Base-by-base conservation (phyloP, 2,113 vertebrate species). In the Tetrax tetrax region DNA sequence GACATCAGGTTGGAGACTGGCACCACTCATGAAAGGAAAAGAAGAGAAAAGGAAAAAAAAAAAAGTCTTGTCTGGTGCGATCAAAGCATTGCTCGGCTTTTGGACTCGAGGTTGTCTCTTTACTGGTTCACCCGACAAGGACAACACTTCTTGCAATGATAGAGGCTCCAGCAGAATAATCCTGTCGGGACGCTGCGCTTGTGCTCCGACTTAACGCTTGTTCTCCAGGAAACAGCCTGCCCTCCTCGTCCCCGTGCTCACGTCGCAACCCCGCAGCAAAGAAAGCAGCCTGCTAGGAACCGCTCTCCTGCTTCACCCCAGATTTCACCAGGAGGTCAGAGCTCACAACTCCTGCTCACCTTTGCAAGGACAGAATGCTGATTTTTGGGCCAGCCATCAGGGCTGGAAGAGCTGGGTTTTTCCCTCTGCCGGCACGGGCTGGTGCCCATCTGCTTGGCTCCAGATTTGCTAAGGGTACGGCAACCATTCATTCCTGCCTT, bases 391-490 rank as follows among this genome's bases (percentile, higher is more conserved):
- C 60, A 78, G 37, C 45, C 1, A 0, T 27, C 23, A 4, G 10
- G 56, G 14, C 56, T 68, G 1, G 27, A 50, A 77, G 41, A 77
- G 50, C 33, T 7, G 4, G 50, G 71, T 35, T 83, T 38, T 38
- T 83, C 57, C 64, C 29, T 47, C 4, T 27, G 3, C 48, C 3
- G 0, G 57, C 65, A 38, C 10, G 6, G 63, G 29, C 48, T 48
- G 48, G 45, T 53, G 24, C 19, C 74, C 4, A 0, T 41, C 38
- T 0, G 0, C 35, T 12, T 7, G 10, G 64, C 72, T 65, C 38
- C 0, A 3, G 45, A 6, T 70, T 76, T 68, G 57, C 54, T 70
- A 4, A 61, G 48, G 37, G 68, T 57, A 85, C 0, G 1, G 86
- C 7, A 1, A 59, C 86, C 85, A 9, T 33, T 53, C 75, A 28